These are phyloP conservation scores for Tetropium fuscum DNA, from an alignment of 2,888 invertebrate genomes.

Conservation along the genomic window DNA sequence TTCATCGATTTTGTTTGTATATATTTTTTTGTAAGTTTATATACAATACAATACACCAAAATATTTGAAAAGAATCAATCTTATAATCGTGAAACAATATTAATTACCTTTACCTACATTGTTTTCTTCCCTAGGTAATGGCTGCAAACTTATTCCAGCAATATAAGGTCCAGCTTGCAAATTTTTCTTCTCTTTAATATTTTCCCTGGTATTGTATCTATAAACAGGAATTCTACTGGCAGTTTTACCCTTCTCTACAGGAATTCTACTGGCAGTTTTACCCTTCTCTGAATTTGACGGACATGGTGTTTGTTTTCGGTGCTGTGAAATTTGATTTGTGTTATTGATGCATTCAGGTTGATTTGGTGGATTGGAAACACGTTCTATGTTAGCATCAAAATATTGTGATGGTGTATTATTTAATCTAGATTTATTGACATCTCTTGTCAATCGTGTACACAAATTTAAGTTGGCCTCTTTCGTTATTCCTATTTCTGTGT, in stretches of 20 bases:
- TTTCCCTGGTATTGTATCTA: not conserved
- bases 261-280: no score
- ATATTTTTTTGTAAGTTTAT: no score
- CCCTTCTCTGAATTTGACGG: no score
- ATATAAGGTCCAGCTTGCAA: not conserved
- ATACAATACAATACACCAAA: no score
- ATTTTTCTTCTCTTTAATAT: not conserved
- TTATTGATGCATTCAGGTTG: not conserved
- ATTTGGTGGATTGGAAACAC: not conserved
- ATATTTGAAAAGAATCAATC: no score
- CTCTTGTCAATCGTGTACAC: not conserved
- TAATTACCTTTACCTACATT: not conserved
- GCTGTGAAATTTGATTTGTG: no score
- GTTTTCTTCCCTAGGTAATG: not conserved
- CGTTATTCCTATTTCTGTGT: no score
- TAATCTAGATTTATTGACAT: not conserved
- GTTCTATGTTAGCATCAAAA: no score
- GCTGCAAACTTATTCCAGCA: slow-evolving; percentile 2
- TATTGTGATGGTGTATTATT: not conserved
- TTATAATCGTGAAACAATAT: no score
- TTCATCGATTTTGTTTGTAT: no score
- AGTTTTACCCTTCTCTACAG: not conserved
- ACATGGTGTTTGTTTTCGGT: no score
- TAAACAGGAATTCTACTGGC: slow-evolving; percentile 11
- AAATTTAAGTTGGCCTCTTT: not conserved